A percentile compares a stretch with the other conserved stretches of the same genome.
phyloP scores from a whole-genome alignment of 1,140 invertebrate genomes.

The Liolophura sinensis region DNA sequence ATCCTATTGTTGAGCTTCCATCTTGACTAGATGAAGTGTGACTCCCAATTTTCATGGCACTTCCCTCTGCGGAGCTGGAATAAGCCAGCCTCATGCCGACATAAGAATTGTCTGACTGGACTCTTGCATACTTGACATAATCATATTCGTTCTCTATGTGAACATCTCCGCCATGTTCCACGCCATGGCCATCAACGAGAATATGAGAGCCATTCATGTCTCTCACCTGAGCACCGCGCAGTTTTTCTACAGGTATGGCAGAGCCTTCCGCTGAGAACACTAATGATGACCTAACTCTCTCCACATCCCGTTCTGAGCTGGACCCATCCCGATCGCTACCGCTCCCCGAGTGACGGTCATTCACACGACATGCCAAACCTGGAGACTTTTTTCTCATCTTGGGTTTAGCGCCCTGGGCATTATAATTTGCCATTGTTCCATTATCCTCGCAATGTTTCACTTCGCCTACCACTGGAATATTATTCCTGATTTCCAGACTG shows the following conservation, averaged over 20 bases:
- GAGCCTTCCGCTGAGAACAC: background rate
- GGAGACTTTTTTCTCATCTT: conserved; percentile 55
- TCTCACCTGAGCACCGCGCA: background rate
- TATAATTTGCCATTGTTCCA: conserved; percentile 25
- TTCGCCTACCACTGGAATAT: conserved; percentile 50
- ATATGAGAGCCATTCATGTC: conserved; percentile 9
- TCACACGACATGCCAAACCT: conserved; percentile 50
- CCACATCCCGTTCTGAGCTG: conserved; percentile 29
- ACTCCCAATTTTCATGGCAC: background rate
- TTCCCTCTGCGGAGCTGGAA: conserved; percentile 44
- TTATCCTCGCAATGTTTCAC: conserved; percentile 51
- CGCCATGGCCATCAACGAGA: conserved; percentile 7
- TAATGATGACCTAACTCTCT: conserved; percentile 1
- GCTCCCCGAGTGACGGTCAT: conserved; percentile 24
- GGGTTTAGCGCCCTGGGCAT: conserved; percentile 40
- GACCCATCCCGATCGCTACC: conserved; percentile 30
- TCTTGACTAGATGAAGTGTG: background rate
- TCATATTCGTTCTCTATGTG: conserved; percentile 57
- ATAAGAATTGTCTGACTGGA: conserved; percentile 74
- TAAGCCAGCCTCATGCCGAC: conserved; percentile 76
- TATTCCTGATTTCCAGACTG: conserved; percentile 55
- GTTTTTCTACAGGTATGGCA: conserved; percentile 5
- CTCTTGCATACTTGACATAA: conserved; percentile 81
- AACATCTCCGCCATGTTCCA: conserved; percentile 27
- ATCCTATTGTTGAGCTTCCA: conserved; percentile 19